These are phyloP conservation scores for Stichodactyla helianthus DNA, from an alignment of 64 coral and sea anemone species.

Conservation along the genomic window DNA sequence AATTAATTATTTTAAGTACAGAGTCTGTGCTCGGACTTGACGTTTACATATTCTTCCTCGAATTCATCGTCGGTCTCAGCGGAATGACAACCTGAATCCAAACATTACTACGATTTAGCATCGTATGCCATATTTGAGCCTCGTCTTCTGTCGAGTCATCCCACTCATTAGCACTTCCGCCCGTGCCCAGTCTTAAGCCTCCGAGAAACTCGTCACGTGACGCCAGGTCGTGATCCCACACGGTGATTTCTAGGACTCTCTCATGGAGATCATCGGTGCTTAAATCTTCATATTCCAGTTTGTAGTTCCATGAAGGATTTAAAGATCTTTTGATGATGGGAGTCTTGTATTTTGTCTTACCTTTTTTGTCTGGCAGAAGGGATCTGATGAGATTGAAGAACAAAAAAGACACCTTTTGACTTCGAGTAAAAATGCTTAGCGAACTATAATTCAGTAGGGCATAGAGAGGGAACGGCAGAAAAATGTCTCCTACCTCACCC, in stretches of 20 bases:
- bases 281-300: slow-evolving; percentile 82
- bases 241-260: slow-evolving; percentile 72
- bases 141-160: slow-evolving; percentile 89
- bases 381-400: slow-evolving; percentile 26
- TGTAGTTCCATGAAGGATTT: slow-evolving; percentile 92
- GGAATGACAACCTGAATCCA: slow-evolving; percentile 91
- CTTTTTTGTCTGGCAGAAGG: slow-evolving; percentile 90
- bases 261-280: slow-evolving; percentile 59
- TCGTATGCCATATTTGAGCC: slow-evolving; percentile 86
- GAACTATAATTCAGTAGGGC: too few relatives aligned
- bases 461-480: too few relatives aligned
- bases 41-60: slow-evolving; percentile 28
- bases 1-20: too few relatives aligned
- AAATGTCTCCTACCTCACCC: too few relatives aligned
- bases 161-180: slow-evolving; percentile 73
- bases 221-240: slow-evolving; percentile 81
- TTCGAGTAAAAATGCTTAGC: too few relatives aligned
- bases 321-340: slow-evolving; percentile 71
- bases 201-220: slow-evolving; percentile 92
- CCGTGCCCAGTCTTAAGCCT: slow-evolving; percentile 81
- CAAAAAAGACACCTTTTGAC: not conserved
- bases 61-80: slow-evolving; percentile 47
- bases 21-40: too few relatives aligned
- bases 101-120: slow-evolving; percentile 70
- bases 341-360: slow-evolving; percentile 73